phyloP scores from a whole-genome alignment of 2,797 vertebrate species.

The Eremophila alpestris region DNA sequence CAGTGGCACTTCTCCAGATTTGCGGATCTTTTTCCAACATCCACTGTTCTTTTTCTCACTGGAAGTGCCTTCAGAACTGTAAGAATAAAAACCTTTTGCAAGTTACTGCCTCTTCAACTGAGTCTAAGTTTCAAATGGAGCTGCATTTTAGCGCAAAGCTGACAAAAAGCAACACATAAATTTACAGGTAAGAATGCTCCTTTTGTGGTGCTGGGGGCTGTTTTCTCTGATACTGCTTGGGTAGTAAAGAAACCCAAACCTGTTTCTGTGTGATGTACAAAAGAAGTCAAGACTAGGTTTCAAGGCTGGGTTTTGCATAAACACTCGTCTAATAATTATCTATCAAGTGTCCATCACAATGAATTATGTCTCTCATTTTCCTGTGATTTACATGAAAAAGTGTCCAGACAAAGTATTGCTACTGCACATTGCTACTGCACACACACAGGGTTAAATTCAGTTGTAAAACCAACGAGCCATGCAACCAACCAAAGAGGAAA shows the following conservation, averaged over 20 bases:
- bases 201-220: background rate
- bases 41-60: background rate
- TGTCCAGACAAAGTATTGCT: background rate
- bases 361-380: background rate
- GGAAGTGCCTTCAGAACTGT: slow-evolving; percentile 40
- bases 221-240: background rate
- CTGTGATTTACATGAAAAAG: background rate
- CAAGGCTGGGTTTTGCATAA: background rate
- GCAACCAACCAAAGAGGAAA: background rate
- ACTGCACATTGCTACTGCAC: background rate
- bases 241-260: background rate
- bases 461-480: background rate
- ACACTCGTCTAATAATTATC: rapidly evolving
- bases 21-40: background rate
- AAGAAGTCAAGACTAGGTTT: background rate
- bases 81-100: slow-evolving; percentile 47
- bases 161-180: background rate
- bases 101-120: background rate
- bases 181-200: background rate
- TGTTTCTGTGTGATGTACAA: background rate
- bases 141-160: background rate
- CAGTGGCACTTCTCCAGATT: background rate
- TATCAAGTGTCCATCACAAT: background rate
- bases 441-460: background rate
- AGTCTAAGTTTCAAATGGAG: background rate